Evolutionary conservation across 1,140 invertebrate species (phyloP).

Genomic region (Battus philenor): DNA sequence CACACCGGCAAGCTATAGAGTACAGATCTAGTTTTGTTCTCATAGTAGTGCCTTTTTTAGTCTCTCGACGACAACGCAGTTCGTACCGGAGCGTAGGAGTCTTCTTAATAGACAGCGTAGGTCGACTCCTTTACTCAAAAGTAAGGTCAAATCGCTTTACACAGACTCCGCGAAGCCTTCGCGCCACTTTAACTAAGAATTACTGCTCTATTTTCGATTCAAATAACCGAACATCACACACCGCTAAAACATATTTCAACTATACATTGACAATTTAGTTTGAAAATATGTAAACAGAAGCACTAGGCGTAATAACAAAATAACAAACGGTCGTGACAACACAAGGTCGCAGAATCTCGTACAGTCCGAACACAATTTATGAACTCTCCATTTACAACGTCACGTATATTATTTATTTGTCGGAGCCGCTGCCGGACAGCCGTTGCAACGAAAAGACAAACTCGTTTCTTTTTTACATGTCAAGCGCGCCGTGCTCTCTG

Average conservation of each 20-base stretch:
- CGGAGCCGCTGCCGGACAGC: constrained; percentile 20
- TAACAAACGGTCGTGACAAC: constrained; percentile 34
- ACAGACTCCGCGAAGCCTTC: constrained; percentile 33
- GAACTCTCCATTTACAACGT: constrained; percentile 40
- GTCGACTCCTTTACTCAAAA: constrained; percentile 56
- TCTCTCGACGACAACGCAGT: constrained; percentile 34
- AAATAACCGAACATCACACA: constrained; percentile 24
- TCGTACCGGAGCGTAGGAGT: constrained; percentile 58
- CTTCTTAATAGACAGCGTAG: constrained; percentile 61
- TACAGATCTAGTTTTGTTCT: constrained; percentile 38
- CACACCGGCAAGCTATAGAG: constrained; percentile 16
- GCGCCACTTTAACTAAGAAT: constrained; percentile 24
- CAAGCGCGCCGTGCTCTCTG: constrained; percentile 17
- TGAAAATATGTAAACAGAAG: constrained; percentile 60
- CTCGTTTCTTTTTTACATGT: constrained; percentile 20
- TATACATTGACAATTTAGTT: constrained; percentile 27
- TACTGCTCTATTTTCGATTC: constrained; percentile 35
- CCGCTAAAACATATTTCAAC: constrained; percentile 24
- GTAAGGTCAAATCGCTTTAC: constrained; percentile 55
- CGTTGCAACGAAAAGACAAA: constrained; percentile 20
- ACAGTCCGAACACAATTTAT: constrained; percentile 42
- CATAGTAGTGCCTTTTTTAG: constrained; percentile 35
- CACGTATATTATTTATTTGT: constrained; percentile 53
- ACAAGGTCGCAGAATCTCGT: constrained; percentile 48
- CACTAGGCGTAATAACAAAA: constrained; percentile 54